A percentile compares a stretch with the other conserved stretches of the same genome.
Evolutionary conservation across 2,888 invertebrate species (phyloP).

Genomic region (Ennomos fuscantarius): DNA sequence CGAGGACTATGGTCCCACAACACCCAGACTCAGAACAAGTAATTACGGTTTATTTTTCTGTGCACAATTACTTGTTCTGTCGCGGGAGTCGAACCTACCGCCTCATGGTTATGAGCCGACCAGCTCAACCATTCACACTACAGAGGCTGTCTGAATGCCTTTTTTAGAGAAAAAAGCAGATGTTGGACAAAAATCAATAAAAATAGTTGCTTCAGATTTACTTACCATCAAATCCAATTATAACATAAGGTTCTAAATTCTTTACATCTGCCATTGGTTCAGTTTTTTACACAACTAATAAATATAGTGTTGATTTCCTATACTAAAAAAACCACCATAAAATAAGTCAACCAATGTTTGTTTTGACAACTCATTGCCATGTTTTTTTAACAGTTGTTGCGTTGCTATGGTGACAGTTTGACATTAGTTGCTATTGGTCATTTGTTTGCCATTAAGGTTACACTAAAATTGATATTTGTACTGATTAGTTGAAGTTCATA

Average conservation of each 20-base stretch:
- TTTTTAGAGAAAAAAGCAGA: no score
- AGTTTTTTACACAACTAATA: constrained; percentile 33
- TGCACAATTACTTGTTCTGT: no score
- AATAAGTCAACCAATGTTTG: constrained; percentile 34
- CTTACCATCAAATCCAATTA: constrained; percentile 93
- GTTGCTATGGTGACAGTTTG: constrained; percentile 40
- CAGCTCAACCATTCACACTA: no score
- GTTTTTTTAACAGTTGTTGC: constrained; percentile 33
- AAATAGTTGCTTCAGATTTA: constrained; percentile 18
- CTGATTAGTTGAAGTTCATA: no score
- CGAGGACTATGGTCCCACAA: no score
- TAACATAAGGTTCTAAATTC: constrained; percentile 87
- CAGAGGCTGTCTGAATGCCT: no score
- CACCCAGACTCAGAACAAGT: no score
- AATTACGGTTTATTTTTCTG: no score
- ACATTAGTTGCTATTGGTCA: not conserved
- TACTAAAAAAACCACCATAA: not conserved
- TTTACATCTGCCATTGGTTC: constrained; percentile 72
- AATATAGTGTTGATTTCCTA: constrained; percentile 22
- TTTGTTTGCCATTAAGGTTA: constrained; percentile 2
- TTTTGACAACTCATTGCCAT: constrained; percentile 36
- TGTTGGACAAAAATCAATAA: no score
- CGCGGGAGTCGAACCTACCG: no score
- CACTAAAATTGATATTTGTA: no score
- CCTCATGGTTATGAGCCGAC: no score